Conservation (phyloP, 2,113 vertebrate species). For the Dicerorhinus sumatrensis region DNA sequence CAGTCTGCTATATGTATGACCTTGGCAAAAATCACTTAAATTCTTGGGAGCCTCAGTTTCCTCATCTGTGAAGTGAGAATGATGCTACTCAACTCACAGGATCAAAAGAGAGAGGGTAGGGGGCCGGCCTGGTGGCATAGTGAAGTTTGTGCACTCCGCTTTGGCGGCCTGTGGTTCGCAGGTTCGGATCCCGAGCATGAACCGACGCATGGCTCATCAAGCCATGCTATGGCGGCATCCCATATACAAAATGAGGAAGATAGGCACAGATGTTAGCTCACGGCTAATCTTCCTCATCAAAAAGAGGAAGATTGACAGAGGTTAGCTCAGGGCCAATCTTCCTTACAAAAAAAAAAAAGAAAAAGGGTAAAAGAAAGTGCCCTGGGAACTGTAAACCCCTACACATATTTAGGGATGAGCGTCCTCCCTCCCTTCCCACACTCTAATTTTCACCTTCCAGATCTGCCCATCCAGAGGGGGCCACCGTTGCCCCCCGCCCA, state of each 20-base stretch:
- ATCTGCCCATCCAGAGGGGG: constrained; percentile 87
- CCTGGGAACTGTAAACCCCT: background rate
- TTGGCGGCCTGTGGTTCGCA: too few relatives aligned
- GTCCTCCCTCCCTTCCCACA: background rate
- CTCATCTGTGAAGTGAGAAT: background rate
- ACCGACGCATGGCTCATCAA: too few relatives aligned
- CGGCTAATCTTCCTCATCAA: too few relatives aligned
- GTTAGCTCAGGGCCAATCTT: too few relatives aligned
- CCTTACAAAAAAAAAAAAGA: too few relatives aligned
- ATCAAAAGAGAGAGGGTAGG: background rate
- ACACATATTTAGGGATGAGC: rapidly evolving
- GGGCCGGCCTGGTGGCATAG: too few relatives aligned
- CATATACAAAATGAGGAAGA: too few relatives aligned
- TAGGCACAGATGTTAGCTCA: too few relatives aligned
- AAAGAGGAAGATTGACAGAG: too few relatives aligned
- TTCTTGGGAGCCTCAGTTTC: background rate
- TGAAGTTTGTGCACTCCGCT: too few relatives aligned
- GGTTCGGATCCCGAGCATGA: too few relatives aligned
- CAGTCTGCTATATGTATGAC: background rate
- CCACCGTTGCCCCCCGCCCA: constrained; percentile 94
- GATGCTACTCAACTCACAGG: background rate
- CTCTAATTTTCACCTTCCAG: constrained; percentile 49
- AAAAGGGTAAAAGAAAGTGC: background rate
- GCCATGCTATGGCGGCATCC: too few relatives aligned
- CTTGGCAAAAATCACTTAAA: background rate